A percentile compares a stretch with the other conserved stretches of the same genome.
phyloP scores from a whole-genome alignment of 2,888 invertebrate species.

The Nephrotoma flavescens region DNA sequence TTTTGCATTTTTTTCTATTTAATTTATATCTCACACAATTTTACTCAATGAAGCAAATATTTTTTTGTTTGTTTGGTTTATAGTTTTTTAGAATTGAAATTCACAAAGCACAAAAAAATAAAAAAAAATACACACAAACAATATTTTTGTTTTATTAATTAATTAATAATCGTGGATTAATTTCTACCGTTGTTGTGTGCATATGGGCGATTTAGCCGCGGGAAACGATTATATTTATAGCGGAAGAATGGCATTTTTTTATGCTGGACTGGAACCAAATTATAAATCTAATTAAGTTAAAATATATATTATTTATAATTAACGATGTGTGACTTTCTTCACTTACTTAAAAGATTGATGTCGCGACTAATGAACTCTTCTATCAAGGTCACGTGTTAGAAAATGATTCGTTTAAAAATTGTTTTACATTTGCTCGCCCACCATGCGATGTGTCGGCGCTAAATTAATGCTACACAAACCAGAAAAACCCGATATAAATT shows the following conservation, averaged over 20 bases:
- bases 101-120: background rate
- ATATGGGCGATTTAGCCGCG: background rate
- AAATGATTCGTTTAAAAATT: background rate
- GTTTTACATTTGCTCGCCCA: background rate
- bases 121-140: background rate
- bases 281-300: too few relatives aligned
- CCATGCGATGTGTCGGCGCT: background rate
- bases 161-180: background rate
- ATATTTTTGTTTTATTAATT: background rate
- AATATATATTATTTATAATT: background rate
- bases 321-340: background rate
- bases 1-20: background rate
- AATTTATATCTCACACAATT: background rate
- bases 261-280: too few relatives aligned
- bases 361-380: background rate
- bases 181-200: background rate
- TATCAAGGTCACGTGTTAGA: background rate
- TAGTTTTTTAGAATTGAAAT: background rate
- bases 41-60: background rate
- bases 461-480: background rate
- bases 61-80: background rate
- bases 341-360: background rate
- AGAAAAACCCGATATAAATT: background rate
- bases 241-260: background rate
- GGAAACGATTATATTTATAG: background rate